Conservation (phyloP, 1,140 invertebrate species). For the Zaprionus taronus region DNA sequence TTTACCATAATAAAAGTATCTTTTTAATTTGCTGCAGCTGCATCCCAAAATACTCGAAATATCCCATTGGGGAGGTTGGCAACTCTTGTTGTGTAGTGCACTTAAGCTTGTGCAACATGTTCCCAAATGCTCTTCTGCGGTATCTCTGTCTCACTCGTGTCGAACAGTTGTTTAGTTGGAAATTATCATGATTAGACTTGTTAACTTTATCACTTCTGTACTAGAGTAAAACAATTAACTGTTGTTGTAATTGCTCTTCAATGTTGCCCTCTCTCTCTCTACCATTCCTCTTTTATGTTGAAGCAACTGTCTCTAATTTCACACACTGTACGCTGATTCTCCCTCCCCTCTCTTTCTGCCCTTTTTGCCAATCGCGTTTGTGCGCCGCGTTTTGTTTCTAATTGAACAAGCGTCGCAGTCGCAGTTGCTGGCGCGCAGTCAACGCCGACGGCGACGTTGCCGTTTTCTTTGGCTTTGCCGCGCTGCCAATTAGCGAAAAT, state of each 20-base stretch:
- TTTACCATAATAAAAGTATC: not conserved
- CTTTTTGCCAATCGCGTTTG: conserved; percentile 15
- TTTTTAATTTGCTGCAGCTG: not conserved
- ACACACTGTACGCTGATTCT: conserved; percentile 36
- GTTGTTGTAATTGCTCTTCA: conserved; percentile 24
- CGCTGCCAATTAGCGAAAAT: conserved; percentile 55
- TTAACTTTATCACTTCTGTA: conserved; percentile 41
- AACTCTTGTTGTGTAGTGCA: not conserved
- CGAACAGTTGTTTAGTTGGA: conserved; percentile 3
- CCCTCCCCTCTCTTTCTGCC: not conserved
- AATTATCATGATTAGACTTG: conserved; percentile 48
- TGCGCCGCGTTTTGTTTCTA: conserved; percentile 58
- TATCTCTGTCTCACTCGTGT: not conserved
- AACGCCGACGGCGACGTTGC: conserved; percentile 20
- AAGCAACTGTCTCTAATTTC: conserved; percentile 46
- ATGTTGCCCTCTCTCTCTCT: not conserved
- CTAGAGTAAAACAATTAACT: conserved; percentile 46
- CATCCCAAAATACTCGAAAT: not conserved
- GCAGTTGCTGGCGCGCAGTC: conserved; percentile 18
- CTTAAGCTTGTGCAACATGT: not conserved
- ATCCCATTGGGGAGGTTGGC: not conserved
- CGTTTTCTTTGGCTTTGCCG: conserved; percentile 30
- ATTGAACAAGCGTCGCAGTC: conserved; percentile 62
- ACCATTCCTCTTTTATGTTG: not conserved
- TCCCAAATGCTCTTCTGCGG: not conserved